These are phyloP conservation scores for Prionace glauca DNA, from an alignment of 2,797 vertebrate species.

Conservation along the genomic window DNA sequence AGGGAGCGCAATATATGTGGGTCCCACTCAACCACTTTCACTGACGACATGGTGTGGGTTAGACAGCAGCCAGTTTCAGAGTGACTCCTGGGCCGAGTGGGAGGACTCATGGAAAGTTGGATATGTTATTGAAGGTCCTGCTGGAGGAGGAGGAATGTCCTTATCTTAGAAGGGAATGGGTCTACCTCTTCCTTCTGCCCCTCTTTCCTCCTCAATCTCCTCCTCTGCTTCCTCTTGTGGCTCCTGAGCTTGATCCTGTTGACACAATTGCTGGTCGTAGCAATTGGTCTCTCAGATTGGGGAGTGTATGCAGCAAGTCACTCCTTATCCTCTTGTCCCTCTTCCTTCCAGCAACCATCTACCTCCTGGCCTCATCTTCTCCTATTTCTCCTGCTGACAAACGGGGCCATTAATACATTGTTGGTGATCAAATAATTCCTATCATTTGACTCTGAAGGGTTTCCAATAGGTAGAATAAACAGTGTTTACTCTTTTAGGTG, in stretches of 20 bases:
- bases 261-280: not conserved
- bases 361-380: not conserved
- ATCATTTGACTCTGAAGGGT: not conserved
- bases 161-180: not conserved
- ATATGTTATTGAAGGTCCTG: not conserved
- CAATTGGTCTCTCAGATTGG: not conserved
- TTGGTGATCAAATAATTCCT: not conserved
- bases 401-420: not conserved
- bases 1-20: not conserved
- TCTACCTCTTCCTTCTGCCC: not conserved
- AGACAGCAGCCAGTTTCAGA: not conserved
- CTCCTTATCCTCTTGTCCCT: not conserved
- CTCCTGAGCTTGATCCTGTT: not conserved
- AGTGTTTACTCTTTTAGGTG: not conserved
- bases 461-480: not conserved
- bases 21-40: not conserved
- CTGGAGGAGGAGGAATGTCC: not conserved
- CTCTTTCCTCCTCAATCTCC: not conserved
- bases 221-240: not conserved
- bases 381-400: not conserved
- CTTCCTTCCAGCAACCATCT: not conserved
- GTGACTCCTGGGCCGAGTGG: not conserved
- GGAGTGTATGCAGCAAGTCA: not conserved
- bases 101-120: not conserved
- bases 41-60: not conserved